These are phyloP conservation scores for Coenonympha glycerion DNA, from an alignment of 2,888 invertebrate species.

Conservation along the genomic window DNA sequence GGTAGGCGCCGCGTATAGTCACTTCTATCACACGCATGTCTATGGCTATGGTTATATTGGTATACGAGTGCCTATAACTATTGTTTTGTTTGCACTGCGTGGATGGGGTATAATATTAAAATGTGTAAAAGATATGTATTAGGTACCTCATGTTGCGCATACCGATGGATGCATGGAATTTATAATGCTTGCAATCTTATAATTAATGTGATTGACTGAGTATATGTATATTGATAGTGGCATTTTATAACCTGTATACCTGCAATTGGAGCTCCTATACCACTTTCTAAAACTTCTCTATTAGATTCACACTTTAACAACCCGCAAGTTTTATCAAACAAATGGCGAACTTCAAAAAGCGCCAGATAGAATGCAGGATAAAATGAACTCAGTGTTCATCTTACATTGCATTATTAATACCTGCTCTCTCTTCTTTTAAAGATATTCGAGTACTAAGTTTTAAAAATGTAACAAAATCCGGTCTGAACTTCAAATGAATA, in stretches of 20 bases:
- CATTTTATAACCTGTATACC: too few species aligned
- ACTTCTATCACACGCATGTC: background rate
- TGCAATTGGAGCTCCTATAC: too few species aligned
- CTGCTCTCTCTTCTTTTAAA: constrained; percentile 4
- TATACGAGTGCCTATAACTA: background rate
- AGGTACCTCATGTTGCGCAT: background rate
- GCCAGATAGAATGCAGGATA: background rate
- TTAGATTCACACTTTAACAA: too few species aligned
- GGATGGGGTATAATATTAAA: background rate
- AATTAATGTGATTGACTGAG: too few species aligned
- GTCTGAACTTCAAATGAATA: background rate
- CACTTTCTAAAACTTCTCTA: too few species aligned
- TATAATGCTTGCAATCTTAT: too few species aligned
- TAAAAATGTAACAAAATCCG: background rate
- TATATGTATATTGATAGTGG: too few species aligned
- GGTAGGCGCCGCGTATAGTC: background rate
- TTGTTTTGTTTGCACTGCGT: background rate
- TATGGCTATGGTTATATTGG: background rate
- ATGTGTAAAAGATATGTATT: too few species aligned
- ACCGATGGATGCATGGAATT: background rate
- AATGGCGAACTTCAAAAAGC: background rate
- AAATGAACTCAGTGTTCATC: constrained; percentile 1
- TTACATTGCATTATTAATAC: constrained; percentile 9
- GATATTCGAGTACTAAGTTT: background rate
- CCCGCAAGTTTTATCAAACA: background rate